Base-by-base conservation (phyloP, 2,113 vertebrate species). In the Sinocyclocheilus anshuiensis region DNA sequence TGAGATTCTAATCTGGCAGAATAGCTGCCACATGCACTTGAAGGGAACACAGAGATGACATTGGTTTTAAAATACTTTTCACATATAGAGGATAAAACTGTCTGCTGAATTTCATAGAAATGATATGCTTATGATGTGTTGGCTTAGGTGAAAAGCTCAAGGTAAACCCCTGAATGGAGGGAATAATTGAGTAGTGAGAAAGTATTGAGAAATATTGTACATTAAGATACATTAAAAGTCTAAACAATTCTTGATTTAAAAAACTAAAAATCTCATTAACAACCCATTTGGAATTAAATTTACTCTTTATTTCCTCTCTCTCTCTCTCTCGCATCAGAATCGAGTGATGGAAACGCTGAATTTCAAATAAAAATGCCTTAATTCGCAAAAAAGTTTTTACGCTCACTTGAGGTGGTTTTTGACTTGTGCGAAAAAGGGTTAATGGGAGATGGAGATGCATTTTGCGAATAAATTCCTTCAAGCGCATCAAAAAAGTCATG, bases 1-100 rank as follows among this genome's bases (percentile, higher is more conserved):
- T 77, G 16, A 50, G 45, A 53, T 55, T 77, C 26, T 55, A n/a
- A 76, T 76, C 72, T 76, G 42, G 72, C 22, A 48, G n/a, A 76
- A 76, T 48, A 76, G 72, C 72, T 76, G n/a, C 3, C 42, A 22
- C 69, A 76, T 48, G 72, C n/a, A 26, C 42, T 76, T 48, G 48
- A 55, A 55, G 76, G 48, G 24, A 77, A 77, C 7, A 9, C n/a
- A 20, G 75, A 76, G 20, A 76, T 26, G 48, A 77, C 26, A 55
- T 3, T 33, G 75, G 22, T 76, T 76, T 55, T 77, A 29, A 77
- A 77, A 77, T 29, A 77, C 75, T 26, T 29, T 29, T 53, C 45
- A 77, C 24, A 50, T 77, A 9, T 11, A 77, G 24, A 55, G 48
- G 50, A 33, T 26, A 81, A 82, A 81, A 67, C 29, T 72, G 59